Evolutionary conservation across 2,888 invertebrate species (phyloP).

Genomic region (Melanargia galathea): DNA sequence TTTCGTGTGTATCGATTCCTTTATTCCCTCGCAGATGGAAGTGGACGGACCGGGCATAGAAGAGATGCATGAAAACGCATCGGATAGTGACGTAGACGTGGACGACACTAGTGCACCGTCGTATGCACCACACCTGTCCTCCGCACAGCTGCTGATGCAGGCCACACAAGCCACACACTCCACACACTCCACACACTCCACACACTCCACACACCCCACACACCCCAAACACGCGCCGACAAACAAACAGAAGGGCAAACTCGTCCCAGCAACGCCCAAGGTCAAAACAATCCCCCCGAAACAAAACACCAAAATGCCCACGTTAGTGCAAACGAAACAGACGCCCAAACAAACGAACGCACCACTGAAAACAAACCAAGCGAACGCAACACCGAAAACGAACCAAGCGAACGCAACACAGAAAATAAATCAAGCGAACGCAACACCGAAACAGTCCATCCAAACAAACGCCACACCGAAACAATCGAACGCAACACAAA

Average conservation of each 20-base stretch:
- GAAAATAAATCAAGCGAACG: conserved; percentile 42
- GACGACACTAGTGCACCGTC: conserved; percentile 59
- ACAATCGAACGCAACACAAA: background rate
- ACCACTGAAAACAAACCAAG: conserved; percentile 32
- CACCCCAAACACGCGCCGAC: conserved; percentile 43
- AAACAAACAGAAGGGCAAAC: conserved; percentile 54
- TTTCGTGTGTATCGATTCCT: background rate
- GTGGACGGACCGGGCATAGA: conserved; percentile 58
- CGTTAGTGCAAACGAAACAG: conserved; percentile 46
- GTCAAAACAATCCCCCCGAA: conserved; percentile 45
- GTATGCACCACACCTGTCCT: conserved; percentile 57
- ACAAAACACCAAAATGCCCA: conserved; percentile 44
- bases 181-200: too few species aligned
- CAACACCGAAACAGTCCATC: conserved; percentile 20
- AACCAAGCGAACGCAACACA: conserved; percentile 32
- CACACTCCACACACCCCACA: too few species aligned
- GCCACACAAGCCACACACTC: conserved; percentile 59
- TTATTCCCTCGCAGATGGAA: conserved; percentile 47
- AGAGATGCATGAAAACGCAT: conserved; percentile 62
- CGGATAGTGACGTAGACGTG: conserved; percentile 75
- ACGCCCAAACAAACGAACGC: conserved; percentile 33
- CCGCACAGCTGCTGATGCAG: conserved; percentile 71
- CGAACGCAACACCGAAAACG: conserved; percentile 40
- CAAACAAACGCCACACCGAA: conserved; percentile 19
- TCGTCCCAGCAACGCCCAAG: conserved; percentile 51